Percentiles rank a stretch among this genome's conserved stretches.
Evolutionary conservation across 2,797 vertebrate species (phyloP).

Genomic region (Rhinatrema bivittatum): DNA sequence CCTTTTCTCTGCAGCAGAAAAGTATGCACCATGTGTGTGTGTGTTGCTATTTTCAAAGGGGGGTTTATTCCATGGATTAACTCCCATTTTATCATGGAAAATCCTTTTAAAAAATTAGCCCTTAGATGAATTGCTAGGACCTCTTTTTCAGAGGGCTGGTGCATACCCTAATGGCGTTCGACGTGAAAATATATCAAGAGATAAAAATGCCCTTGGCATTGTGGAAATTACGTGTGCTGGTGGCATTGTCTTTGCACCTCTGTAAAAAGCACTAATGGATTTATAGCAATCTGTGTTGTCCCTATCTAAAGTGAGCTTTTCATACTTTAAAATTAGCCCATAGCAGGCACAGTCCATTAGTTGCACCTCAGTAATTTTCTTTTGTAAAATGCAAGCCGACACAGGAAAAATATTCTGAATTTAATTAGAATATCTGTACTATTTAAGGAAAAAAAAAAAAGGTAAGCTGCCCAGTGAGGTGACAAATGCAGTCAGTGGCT

Average conservation of each 20-base stretch:
- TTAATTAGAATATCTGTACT: slow-evolving; percentile 42
- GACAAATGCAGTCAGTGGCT: slow-evolving; percentile 38
- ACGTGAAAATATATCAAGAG: slow-evolving; percentile 59
- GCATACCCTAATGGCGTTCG: slow-evolving; percentile 52
- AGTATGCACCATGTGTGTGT: too few relatives aligned
- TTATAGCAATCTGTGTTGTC: slow-evolving; percentile 44
- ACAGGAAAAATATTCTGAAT: slow-evolving; percentile 38
- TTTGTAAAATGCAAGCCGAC: slow-evolving; percentile 38
- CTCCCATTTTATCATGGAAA: too few relatives aligned
- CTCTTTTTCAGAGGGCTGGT: too few relatives aligned
- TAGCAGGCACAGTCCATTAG: slow-evolving; percentile 46
- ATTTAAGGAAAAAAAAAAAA: too few relatives aligned
- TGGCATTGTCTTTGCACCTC: slow-evolving; percentile 46
- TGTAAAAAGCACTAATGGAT: slow-evolving; percentile 40
- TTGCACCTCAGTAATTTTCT: slow-evolving; percentile 44
- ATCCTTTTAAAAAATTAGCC: too few relatives aligned
- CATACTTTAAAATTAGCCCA: slow-evolving; percentile 42
- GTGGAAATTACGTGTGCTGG: slow-evolving; percentile 49
- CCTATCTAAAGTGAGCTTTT: slow-evolving; percentile 43
- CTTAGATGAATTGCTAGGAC: too few relatives aligned
- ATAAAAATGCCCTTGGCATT: slow-evolving; percentile 60
- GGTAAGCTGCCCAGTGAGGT: slow-evolving; percentile 22
- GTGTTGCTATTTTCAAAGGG: too few relatives aligned
- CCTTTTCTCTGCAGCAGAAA: too few relatives aligned
- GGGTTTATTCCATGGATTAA: too few relatives aligned